Evolutionary conservation across 1,140 invertebrate species (phyloP).

Genomic region (Elymnias hypermnestra): DNA sequence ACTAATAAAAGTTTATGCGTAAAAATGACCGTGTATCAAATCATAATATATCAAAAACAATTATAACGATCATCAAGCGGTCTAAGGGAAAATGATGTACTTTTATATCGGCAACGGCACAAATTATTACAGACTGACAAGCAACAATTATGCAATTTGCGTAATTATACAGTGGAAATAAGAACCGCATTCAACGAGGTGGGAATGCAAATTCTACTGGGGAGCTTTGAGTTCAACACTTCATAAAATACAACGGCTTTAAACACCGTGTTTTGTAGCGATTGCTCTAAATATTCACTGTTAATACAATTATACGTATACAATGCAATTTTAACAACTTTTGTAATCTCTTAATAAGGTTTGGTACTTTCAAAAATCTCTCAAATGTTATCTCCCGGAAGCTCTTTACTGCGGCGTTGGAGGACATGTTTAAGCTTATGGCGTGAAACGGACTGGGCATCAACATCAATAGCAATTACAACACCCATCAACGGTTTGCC

Average conservation of each 20-base stretch:
- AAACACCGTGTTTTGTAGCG: not conserved
- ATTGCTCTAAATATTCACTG: not conserved
- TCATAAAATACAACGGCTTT: conserved; percentile 6
- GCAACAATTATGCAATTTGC: conserved; percentile 46
- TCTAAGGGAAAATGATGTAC: not conserved
- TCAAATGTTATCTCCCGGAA: no score
- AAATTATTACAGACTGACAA: conserved; percentile 33
- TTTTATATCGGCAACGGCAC: conserved; percentile 10
- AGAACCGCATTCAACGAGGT: conserved; percentile 29
- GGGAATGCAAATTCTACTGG: conserved; percentile 28
- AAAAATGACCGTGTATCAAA: no score
- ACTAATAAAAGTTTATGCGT: no score
- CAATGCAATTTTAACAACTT: no score
- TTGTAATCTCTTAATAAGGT: no score
- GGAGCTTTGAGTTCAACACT: conserved; percentile 12
- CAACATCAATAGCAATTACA: no score
- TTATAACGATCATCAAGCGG: not conserved
- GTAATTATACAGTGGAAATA: conserved; percentile 44
- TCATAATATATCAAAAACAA: conserved; percentile 1
- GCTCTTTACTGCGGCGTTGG: no score
- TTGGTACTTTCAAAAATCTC: no score
- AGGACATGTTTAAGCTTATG: no score
- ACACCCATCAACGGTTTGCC: no score
- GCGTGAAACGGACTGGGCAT: no score
- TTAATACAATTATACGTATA: no score